These are phyloP conservation scores for Spilogale gracilis DNA, from an alignment of 2,113 vertebrate genomes.

Conservation along the genomic window DNA sequence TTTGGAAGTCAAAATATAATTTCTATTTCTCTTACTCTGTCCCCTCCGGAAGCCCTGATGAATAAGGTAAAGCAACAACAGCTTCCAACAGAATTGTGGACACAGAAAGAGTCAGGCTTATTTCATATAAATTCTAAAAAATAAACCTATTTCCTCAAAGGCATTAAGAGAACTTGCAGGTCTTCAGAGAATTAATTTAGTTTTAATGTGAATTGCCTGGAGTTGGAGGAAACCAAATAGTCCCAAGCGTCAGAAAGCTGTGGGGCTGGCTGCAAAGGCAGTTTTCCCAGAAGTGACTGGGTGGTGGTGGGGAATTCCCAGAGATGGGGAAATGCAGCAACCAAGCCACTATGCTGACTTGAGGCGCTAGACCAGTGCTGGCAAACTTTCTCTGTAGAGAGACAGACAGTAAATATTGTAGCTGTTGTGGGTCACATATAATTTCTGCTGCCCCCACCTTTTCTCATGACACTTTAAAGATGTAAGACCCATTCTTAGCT, in stretches of 20 bases:
- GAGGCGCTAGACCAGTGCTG: not conserved
- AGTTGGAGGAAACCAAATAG: not conserved
- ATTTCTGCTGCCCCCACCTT: not conserved
- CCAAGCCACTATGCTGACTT: not conserved
- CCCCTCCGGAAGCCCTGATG: not conserved
- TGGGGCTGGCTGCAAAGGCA: slow-evolving; percentile 26
- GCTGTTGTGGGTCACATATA: not conserved
- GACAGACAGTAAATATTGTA: not conserved
- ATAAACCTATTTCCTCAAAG: slow-evolving; percentile 59
- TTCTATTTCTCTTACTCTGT: not conserved
- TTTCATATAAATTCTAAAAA: slow-evolving; percentile 59
- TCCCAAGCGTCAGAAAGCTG: slow-evolving; percentile 42
- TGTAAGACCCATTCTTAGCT: slow-evolving; percentile 28
- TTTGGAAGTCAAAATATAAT: not conserved
- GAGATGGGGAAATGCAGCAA: slow-evolving; percentile 25
- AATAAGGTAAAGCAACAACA: slow-evolving; percentile 30
- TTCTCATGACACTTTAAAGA: not conserved
- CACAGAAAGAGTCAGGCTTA: slow-evolving; percentile 31
- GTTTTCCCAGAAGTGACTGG: slow-evolving; percentile 58
- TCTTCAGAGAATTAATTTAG: slow-evolving; percentile 73
- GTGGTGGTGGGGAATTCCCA: not conserved
- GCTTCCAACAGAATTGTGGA: slow-evolving; percentile 14
- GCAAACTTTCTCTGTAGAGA: slow-evolving; percentile 29
- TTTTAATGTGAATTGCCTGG: slow-evolving; percentile 49
- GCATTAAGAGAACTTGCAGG: slow-evolving; percentile 49